Percentiles rank a stretch among this genome's conserved stretches.
phyloP scores from a whole-genome alignment of 2,113 vertebrate species.

The Brachyhypopomus gauderio region DNA sequence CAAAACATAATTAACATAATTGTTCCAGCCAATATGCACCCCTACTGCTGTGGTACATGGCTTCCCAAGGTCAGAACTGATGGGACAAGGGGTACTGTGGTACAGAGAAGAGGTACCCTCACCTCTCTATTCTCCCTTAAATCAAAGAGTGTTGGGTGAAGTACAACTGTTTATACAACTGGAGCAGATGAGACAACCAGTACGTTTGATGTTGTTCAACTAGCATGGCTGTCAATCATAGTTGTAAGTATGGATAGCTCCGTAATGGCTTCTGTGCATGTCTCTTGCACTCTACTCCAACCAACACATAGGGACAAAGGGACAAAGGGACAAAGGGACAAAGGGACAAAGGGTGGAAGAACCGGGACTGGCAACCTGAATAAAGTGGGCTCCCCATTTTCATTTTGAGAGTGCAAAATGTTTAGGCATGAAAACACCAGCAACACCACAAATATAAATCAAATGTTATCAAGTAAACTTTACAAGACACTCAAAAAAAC shows the following conservation, averaged over 20 bases:
- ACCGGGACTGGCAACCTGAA: slow-evolving; percentile 15
- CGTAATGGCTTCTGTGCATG: slow-evolving; percentile 12
- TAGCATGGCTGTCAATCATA: background rate
- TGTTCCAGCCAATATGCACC: background rate
- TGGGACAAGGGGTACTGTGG: background rate
- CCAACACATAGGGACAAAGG: slow-evolving; percentile 32
- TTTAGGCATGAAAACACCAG: slow-evolving; percentile 39
- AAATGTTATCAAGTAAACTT: slow-evolving; percentile 49
- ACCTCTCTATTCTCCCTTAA: background rate
- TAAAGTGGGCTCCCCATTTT: slow-evolving; percentile 39
- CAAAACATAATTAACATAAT: background rate
- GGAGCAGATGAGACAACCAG: slow-evolving; percentile 21
- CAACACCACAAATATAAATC: slow-evolving; percentile 37
- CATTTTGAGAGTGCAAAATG: slow-evolving; percentile 50
- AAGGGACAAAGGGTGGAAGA: background rate
- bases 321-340: slow-evolving; percentile 2
- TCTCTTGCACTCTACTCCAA: slow-evolving; percentile 40
- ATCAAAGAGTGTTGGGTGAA: slow-evolving; percentile 1
- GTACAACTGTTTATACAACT: background rate
- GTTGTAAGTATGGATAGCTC: slow-evolving; percentile 2
- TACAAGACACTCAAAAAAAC: slow-evolving; percentile 33
- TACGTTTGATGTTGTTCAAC: background rate
- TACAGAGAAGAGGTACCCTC: background rate
- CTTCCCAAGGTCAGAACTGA: background rate
- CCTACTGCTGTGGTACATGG: background rate